Conservation (phyloP, 2,113 vertebrate genomes). For the Aptenodytes patagonicus region DNA sequence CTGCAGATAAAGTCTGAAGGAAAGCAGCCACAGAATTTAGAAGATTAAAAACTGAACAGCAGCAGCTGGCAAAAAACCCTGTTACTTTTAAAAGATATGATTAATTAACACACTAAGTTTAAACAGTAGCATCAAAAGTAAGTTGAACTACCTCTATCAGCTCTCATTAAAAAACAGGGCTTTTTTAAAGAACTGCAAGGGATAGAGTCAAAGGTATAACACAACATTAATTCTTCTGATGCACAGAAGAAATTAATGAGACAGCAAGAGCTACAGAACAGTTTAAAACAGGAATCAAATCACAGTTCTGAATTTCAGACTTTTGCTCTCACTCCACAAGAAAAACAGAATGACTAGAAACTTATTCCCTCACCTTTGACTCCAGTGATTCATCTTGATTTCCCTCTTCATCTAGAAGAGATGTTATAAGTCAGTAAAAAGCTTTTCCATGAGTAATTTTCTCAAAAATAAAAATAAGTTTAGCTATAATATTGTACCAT, state of each 20-base stretch:
- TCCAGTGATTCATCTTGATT: conserved; percentile 76
- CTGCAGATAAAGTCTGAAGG: conserved; percentile 69
- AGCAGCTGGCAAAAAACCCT: not conserved
- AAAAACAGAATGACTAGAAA: not conserved
- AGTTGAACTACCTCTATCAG: not conserved
- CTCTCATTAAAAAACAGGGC: not conserved
- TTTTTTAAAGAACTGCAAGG: no score
- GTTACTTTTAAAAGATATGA: not conserved
- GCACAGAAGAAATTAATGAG: not conserved
- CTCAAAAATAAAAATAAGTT: conserved; percentile 6
- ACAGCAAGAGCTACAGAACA: not conserved
- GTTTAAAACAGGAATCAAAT: not conserved
- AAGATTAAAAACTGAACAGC: not conserved
- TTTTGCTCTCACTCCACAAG: not conserved
- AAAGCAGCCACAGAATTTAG: not conserved
- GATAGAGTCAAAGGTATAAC: not conserved
- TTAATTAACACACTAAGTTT: not conserved
- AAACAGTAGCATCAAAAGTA: not conserved
- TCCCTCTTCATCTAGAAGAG: conserved; percentile 73
- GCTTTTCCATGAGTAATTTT: not conserved
- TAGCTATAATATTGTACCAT: not conserved
- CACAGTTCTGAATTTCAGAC: not conserved
- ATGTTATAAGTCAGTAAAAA: conserved; percentile 21
- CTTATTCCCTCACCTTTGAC: conserved; percentile 69
- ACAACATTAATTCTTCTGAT: not conserved